A percentile compares a stretch with the other conserved stretches of the same genome.
Evolutionary conservation across 2,888 invertebrate genomes (phyloP).

Genomic region (Drosophila mettleri): DNA sequence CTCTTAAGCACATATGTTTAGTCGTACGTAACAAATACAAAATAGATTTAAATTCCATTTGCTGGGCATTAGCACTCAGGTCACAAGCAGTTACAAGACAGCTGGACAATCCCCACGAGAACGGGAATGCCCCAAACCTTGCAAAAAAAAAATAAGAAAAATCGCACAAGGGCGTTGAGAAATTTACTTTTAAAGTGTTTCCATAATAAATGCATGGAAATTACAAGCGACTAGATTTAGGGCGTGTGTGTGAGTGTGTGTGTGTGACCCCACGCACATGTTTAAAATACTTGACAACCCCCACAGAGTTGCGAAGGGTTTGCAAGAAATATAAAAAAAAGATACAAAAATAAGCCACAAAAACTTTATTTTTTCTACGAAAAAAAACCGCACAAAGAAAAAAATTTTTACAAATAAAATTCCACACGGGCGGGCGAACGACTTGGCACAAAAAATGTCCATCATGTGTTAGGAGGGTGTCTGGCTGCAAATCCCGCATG

Average conservation of each 20-base stretch:
- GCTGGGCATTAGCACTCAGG: slow-evolving; percentile 74
- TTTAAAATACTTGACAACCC: slow-evolving; percentile 58
- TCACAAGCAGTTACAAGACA: slow-evolving; percentile 58
- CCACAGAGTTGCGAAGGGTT: slow-evolving; percentile 16
- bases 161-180: slow-evolving; percentile 60
- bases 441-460: slow-evolving; percentile 36
- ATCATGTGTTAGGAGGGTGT: slow-evolving; percentile 67
- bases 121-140: slow-evolving; percentile 29
- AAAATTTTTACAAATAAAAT: slow-evolving; percentile 78
- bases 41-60: slow-evolving; percentile 80
- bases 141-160: slow-evolving; percentile 7
- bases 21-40: slow-evolving; percentile 65
- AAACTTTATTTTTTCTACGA: slow-evolving; percentile 56
- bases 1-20: slow-evolving; percentile 53
- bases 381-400: slow-evolving; percentile 57
- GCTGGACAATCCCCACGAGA: slow-evolving; percentile 61
- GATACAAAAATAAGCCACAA: slow-evolving; percentile 50
- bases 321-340: slow-evolving; percentile 16
- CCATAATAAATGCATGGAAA: slow-evolving; percentile 70
- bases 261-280: slow-evolving; percentile 77
- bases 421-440: slow-evolving; percentile 33
- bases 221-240: slow-evolving; percentile 22
- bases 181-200: slow-evolving; percentile 80
- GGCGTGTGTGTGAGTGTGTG: neutral
- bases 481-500: slow-evolving; percentile 82